These are phyloP conservation scores for Leptoclinus maculatus DNA, from an alignment of 2,797 vertebrate genomes.

Conservation along the genomic window DNA sequence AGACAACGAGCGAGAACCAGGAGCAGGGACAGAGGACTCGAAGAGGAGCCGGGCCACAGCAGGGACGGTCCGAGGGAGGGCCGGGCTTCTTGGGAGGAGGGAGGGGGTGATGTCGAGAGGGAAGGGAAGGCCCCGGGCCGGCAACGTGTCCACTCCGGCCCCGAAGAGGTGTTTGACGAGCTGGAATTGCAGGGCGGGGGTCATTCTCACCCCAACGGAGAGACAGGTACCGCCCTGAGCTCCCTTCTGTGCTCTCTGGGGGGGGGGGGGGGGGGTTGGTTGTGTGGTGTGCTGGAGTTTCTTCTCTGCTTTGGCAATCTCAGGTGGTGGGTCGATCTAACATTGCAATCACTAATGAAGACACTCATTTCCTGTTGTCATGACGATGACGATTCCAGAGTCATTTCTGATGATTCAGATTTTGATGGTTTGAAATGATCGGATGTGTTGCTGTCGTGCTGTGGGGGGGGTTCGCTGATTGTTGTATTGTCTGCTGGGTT, in stretches of 20 bases:
- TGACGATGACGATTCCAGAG: not conserved
- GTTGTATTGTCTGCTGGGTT: slow-evolving; percentile 10
- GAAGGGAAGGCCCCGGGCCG: slow-evolving; percentile 49
- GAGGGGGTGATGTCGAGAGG: slow-evolving; percentile 47
- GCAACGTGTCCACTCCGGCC: slow-evolving; percentile 59
- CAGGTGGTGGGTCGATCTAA: slow-evolving; percentile 76
- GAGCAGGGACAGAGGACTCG: slow-evolving; percentile 68
- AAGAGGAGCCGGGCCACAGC: slow-evolving; percentile 43
- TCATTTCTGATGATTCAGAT: slow-evolving; percentile 30
- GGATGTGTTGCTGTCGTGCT: slow-evolving; percentile 19
- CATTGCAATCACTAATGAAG: slow-evolving; percentile 38
- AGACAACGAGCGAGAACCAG: slow-evolving; percentile 46
- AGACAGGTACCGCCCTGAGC: slow-evolving; percentile 78
- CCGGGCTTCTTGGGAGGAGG: slow-evolving; percentile 64
- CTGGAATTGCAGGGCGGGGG: slow-evolving; percentile 60
- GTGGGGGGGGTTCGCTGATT: slow-evolving; percentile 31
- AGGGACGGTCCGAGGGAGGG: slow-evolving; percentile 28
- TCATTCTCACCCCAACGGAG: slow-evolving; percentile 63
- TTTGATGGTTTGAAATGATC: slow-evolving; percentile 23
- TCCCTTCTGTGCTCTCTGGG: slow-evolving; percentile 21
- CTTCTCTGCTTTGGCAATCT: slow-evolving; percentile 45
- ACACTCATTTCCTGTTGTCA: slow-evolving; percentile 12
- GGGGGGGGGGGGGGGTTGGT: slow-evolving; percentile 4
- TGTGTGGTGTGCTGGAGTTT: slow-evolving; percentile 59
- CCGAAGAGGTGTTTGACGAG: slow-evolving; percentile 76